A percentile compares a stretch with the other conserved stretches of the same genome.
phyloP scores from a whole-genome alignment of 2,113 vertebrate genomes.

The Xiphias gladius region DNA sequence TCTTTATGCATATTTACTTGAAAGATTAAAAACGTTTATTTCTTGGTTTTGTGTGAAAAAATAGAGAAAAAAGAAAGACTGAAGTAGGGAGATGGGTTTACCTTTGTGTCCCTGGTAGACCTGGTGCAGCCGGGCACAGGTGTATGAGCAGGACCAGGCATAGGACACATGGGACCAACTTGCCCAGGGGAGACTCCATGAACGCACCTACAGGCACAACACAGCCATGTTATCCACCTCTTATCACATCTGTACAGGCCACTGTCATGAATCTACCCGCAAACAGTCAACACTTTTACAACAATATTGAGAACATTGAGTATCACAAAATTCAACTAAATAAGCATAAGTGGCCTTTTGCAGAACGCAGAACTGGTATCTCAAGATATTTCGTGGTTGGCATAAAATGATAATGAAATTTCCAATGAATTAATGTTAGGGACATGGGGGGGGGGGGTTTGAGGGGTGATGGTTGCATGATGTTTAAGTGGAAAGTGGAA shows the following conservation, averaged over 20 bases:
- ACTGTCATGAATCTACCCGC: not conserved
- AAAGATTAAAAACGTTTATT: not conserved
- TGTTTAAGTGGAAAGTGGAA: not conserved
- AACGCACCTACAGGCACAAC: slow-evolving; percentile 65
- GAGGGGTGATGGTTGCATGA: not conserved
- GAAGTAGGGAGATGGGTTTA: slow-evolving; percentile 3
- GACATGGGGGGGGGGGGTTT: not conserved
- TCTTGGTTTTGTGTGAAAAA: not conserved
- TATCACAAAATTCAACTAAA: not conserved
- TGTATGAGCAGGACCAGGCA: slow-evolving; percentile 65
- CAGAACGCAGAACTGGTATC: not conserved
- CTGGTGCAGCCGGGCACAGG: slow-evolving; percentile 72
- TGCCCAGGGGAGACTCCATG: slow-evolving; percentile 51
- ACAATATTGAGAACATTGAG: not conserved
- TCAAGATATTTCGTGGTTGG: not conserved
- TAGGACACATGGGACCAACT: slow-evolving; percentile 51
- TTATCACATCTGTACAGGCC: not conserved
- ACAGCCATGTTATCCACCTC: slow-evolving; percentile 14
- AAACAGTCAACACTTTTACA: not conserved
- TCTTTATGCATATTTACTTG: not conserved
- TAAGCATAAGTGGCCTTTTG: not conserved
- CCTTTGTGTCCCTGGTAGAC: slow-evolving; percentile 65
- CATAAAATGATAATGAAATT: not conserved
- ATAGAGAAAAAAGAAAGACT: not conserved
- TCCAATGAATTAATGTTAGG: not conserved